Conservation (phyloP, 2,888 invertebrate genomes). For the Pseudococcus longispinus region DNA sequence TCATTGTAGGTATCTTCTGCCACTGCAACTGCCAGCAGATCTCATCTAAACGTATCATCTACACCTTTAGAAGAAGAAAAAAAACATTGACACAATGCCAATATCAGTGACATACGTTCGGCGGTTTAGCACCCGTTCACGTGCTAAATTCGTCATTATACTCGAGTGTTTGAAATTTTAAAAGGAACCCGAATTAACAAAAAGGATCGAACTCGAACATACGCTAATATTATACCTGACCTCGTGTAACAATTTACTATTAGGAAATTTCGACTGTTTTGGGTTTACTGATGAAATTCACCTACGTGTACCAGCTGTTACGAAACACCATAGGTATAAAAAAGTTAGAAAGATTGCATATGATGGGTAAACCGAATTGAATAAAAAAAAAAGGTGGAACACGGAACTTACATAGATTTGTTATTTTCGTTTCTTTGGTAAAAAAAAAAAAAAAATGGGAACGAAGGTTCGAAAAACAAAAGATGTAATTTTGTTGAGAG, state of each 20-base stretch:
- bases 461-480: background rate
- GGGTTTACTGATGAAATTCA: background rate
- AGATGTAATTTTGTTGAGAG: background rate
- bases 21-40: background rate
- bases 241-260: slow-evolving; percentile 6
- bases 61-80: background rate
- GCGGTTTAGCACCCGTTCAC: slow-evolving; percentile 38
- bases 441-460: no score
- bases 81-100: background rate
- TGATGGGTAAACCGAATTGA: background rate
- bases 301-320: slow-evolving; percentile 19
- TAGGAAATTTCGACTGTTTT: slow-evolving; percentile 8
- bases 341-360: slow-evolving; percentile 23
- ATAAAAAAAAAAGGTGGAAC: background rate
- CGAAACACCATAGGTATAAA: slow-evolving; percentile 26
- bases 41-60: background rate
- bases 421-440: slow-evolving; percentile 3
- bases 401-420: slow-evolving; percentile 29
- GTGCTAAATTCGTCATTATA: slow-evolving; percentile 25
- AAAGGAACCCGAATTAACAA: slow-evolving; percentile 30
- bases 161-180: background rate
- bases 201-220: slow-evolving; percentile 4
- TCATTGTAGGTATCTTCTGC: background rate
- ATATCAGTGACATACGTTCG: slow-evolving; percentile 36
- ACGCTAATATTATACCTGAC: slow-evolving; percentile 34